A percentile compares a stretch with the other conserved stretches of the same genome.
phyloP scores from a whole-genome alignment of 2,888 invertebrate genomes.

The Tiliacea aurago region DNA sequence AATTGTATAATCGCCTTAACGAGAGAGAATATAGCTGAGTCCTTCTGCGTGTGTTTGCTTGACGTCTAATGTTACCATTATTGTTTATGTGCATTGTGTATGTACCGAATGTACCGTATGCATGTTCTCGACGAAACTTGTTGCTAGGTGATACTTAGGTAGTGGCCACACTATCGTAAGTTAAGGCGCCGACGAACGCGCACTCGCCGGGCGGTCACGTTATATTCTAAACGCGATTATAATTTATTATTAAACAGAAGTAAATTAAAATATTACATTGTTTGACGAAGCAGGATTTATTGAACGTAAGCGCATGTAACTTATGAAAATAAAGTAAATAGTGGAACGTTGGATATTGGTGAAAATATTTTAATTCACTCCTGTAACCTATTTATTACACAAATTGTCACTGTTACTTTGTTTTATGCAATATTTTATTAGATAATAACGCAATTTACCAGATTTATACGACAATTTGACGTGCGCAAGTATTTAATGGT shows the following conservation, averaged over 20 bases:
- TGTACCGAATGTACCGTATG: constrained; percentile 72
- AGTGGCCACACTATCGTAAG: constrained; percentile 48
- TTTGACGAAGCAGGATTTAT: constrained; percentile 37
- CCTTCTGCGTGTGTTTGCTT: constrained; percentile 86
- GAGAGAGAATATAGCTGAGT: constrained; percentile 90
- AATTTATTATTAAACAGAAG: constrained; percentile 41
- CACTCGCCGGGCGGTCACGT: constrained; percentile 10
- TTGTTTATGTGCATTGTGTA: constrained; percentile 73
- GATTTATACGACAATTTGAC: constrained; percentile 50
- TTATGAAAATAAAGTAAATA: constrained; percentile 54
- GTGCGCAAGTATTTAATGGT: constrained; percentile 56
- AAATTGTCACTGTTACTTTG: constrained; percentile 52
- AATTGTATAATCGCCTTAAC: constrained; percentile 89
- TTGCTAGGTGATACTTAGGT: constrained; percentile 69
- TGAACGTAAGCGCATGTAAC: constrained; percentile 45
- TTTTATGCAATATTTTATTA: constrained; percentile 50
- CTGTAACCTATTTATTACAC: constrained; percentile 46
- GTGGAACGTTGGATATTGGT: constrained; percentile 19
- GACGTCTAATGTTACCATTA: constrained; percentile 78
- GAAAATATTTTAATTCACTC: constrained; percentile 61
- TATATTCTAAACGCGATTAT: constrained; percentile 42
- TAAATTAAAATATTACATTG: constrained; percentile 60
- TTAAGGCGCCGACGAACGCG: constrained; percentile 23
- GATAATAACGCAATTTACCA: constrained; percentile 43
- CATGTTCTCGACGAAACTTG: constrained; percentile 71